phyloP scores from a whole-genome alignment of 2,888 invertebrate genomes.

The Philaethria dido region DNA sequence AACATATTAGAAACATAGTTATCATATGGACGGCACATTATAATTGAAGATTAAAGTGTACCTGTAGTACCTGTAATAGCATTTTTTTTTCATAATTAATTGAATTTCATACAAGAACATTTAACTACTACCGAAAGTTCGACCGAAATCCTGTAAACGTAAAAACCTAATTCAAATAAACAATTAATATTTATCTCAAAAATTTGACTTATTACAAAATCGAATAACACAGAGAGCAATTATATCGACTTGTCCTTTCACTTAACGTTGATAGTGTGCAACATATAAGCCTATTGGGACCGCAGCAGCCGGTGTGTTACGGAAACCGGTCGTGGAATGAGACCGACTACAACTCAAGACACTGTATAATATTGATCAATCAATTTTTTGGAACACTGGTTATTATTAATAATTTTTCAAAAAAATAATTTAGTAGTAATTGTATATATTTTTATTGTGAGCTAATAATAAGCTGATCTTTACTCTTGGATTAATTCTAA shows the following conservation, averaged over 20 bases:
- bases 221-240: conserved; percentile 74
- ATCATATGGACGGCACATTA: conserved; percentile 71
- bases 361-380: conserved; percentile 80
- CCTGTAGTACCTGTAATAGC: conserved; percentile 46
- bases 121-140: neutral
- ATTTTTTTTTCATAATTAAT: conserved; percentile 20
- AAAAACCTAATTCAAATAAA: neutral
- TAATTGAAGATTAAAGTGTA: conserved; percentile 58
- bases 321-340: conserved; percentile 79
- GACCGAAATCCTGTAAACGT: neutral
- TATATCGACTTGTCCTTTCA: conserved; percentile 78
- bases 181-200: conserved; percentile 7
- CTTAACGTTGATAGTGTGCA: conserved; percentile 65
- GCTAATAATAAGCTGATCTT: too few species aligned
- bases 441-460: too few species aligned
- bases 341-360: conserved; percentile 75
- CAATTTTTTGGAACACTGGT: conserved; percentile 70
- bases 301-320: conserved; percentile 70
- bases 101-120: neutral
- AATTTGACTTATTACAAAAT: conserved; percentile 55
- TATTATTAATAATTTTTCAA: conserved; percentile 30
- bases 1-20: conserved; percentile 78
- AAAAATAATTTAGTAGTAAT: neutral
- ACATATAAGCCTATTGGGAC: conserved; percentile 64
- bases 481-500: too few species aligned